Evolutionary conservation across 2,888 invertebrate genomes (phyloP).

Genomic region (Notocelia uddmanniana): DNA sequence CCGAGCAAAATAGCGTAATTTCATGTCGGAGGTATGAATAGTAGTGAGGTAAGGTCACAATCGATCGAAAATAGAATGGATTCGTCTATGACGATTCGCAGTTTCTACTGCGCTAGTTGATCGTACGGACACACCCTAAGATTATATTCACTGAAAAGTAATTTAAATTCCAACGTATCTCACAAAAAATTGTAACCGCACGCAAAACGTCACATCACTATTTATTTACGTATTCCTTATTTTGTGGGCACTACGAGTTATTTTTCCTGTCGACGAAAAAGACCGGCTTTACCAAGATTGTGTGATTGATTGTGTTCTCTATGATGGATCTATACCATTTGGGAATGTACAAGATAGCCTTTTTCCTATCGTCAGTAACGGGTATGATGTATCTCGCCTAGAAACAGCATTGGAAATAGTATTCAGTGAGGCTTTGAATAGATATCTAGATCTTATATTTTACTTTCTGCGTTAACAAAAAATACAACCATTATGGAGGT

Average conservation of each 20-base stretch:
- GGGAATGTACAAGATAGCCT: not conserved
- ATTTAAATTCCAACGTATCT: not conserved
- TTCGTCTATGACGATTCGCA: too few species aligned
- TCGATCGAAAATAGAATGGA: too few species aligned
- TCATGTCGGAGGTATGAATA: too few species aligned
- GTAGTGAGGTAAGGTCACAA: too few species aligned
- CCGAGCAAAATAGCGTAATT: too few species aligned
- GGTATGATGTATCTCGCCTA: not conserved
- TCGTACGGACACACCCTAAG: too few species aligned
- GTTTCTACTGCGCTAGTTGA: too few species aligned
- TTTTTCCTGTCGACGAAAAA: constrained; percentile 1
- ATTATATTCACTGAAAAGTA: too few species aligned
- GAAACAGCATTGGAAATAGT: not conserved
- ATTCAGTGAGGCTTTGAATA: not conserved
- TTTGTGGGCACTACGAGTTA: not conserved
- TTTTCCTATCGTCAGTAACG: not conserved
- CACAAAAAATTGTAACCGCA: not conserved
- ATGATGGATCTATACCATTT: constrained; percentile 38
- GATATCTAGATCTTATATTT: too few species aligned
- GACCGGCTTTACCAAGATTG: not conserved
- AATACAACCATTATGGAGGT: too few species aligned
- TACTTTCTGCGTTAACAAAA: too few species aligned
- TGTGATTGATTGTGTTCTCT: constrained; percentile 29
- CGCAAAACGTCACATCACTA: not conserved
- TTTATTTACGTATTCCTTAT: constrained; percentile 6